Evolutionary conservation across 2,797 vertebrate genomes (phyloP), one percentile per base, ranked within the genome.

Genomic region (Apogon talboti): DNA sequence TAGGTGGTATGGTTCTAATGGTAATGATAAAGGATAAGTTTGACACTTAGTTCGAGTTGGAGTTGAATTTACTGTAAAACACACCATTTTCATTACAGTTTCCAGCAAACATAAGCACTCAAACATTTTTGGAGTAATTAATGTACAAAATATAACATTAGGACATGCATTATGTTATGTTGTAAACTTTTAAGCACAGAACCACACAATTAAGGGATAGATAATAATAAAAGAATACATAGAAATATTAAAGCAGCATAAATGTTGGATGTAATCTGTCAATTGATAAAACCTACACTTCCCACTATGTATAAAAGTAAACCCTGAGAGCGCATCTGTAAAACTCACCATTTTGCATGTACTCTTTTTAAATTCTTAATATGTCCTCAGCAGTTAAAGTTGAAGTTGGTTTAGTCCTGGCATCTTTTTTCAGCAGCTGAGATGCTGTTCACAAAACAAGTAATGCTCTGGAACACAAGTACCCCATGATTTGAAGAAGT

Each of bases 331-430:
- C 41, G 5, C 19, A 19, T 64, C 5, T 48, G 1, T 61, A 2
- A 74, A 72, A 91, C 90, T 92, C 65, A 91, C 90, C 90, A 92
- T 91, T 68, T 24, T 24, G 48, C 37, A 69, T 41, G 24, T 13
- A 69, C 9, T 50, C 15, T 48, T 19, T 45, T 50, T 30, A 48
- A 68, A 40, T 72, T 24, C 47, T 47, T 46, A n/a, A n/a, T n/a
- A n/a, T n/a, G n/a, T n/a, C n/a, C n/a, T n/a, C n/a, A n/a, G n/a
- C 6, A 65, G 10, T 52, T 2, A 61, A 44, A 7, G 14, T 67
- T 52, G 8, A 67, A 62, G 51, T 12, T 52, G 2, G 2, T 19
- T 3, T 13, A 15, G 41, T 40, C 50, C 28, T 46, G 14, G 14
- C 12, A 21, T 19, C 16, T 40, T 45, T 6, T 45, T 46, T 62